phyloP scores from a whole-genome alignment of 1,140 invertebrate species.

The Eriocheir sinensis region DNA sequence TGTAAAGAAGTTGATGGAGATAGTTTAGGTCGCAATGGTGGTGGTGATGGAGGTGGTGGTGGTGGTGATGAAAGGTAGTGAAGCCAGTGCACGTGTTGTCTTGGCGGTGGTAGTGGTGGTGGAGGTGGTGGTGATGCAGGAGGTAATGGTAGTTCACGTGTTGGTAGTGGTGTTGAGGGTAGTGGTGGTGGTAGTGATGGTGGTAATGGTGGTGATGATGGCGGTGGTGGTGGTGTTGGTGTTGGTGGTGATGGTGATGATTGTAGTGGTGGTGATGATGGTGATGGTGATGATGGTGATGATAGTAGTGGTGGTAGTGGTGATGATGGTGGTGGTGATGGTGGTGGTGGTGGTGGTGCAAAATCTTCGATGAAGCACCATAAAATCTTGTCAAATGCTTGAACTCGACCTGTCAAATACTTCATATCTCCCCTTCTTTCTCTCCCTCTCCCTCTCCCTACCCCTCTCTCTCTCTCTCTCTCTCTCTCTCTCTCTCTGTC shows the following conservation, averaged over 20 bases:
- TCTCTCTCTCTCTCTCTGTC: not conserved
- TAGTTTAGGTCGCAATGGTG: not conserved
- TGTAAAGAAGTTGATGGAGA: not conserved
- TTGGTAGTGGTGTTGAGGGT: not conserved
- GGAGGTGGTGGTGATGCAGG: not conserved
- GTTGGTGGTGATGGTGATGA: not conserved
- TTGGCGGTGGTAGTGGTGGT: not conserved
- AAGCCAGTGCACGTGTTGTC: not conserved
- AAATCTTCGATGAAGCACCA: not conserved
- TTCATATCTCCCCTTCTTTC: not conserved
- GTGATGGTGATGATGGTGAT: constrained; percentile 30
- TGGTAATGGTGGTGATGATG: constrained; percentile 13
- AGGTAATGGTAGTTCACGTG: not conserved
- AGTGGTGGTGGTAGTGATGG: constrained; percentile 20
- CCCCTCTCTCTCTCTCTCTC: not conserved
- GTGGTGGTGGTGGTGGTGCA: not conserved
- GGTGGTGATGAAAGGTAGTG: not conserved
- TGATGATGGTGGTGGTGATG: not conserved
- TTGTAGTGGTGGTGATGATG: constrained; percentile 34
- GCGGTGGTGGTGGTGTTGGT: not conserved
- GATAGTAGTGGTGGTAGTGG: constrained; percentile 2
- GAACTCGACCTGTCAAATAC: not conserved
- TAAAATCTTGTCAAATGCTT: not conserved
- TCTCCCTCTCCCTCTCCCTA: not conserved
- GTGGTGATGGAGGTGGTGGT: not conserved